Base-by-base conservation (phyloP, 2,888 invertebrate genomes). In the Cephus sareptanus region DNA sequence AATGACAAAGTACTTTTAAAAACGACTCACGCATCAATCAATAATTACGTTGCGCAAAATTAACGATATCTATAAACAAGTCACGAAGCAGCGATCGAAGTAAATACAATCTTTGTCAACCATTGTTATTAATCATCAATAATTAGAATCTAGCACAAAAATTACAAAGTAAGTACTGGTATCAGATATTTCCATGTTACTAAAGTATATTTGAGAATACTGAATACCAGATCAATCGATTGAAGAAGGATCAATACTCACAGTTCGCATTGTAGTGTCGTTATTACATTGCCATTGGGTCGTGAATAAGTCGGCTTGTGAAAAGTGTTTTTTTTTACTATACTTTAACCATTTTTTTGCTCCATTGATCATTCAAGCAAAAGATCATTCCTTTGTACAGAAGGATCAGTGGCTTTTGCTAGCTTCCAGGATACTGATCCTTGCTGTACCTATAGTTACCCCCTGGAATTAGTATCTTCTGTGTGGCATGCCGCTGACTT, bases 281-380 rank as follows among this genome's bases (percentile, higher is more conserved):
- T 87, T 83, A 87, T 89, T 89, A 86, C 84, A 85, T 85, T 84
- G 84, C 82, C 85, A 85, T 82, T 85, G 86, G 84, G 77, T 86
- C 88, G 88, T 88, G 77, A 31, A 71, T 88, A 87, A 88, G 88
- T 87, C 86, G 88, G 87, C 85, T 89, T 85, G 86, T 82, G 83
- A 86, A 84, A 84, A 86, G 81, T 83, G 82, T 82, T 74, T 69
- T 35, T 35, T 56, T 35, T 56, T 56, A 56, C 56, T 56, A 56
- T 56, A 56, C 15, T 56, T 56, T 56, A 56, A 56, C 40, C 56
- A 69, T 40, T 75, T 76, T 73, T 82, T 81, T 81, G 81, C 77
- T 81, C 84, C 79, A 86, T 85, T 85, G 86, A 83, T 84, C 86
- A 80, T 75, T 84, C 83, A 84, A 86, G 82, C 87, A 86, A 85